phyloP scores from a whole-genome alignment of 2,888 invertebrate genomes.

The Drosophila vallismaia region DNA sequence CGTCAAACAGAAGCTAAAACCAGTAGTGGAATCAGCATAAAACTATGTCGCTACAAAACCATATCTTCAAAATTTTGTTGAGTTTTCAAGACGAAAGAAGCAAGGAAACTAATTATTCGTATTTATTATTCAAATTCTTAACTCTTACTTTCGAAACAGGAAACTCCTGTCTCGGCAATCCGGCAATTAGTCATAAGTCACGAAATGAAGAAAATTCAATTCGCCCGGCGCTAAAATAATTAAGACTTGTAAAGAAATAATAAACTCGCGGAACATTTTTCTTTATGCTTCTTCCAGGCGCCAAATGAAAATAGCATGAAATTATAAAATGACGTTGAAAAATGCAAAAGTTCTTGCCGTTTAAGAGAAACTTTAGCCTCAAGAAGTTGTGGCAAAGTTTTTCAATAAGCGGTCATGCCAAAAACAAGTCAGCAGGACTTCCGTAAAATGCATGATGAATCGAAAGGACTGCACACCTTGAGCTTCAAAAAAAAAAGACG shows the following conservation, averaged over 20 bases:
- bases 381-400: conserved; percentile 45
- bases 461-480: conserved; percentile 22
- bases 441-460: conserved; percentile 26
- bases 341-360: conserved; percentile 46
- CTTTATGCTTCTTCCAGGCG: background rate
- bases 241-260: conserved; percentile 37
- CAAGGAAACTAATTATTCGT: conserved; percentile 2
- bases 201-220: conserved; percentile 29
- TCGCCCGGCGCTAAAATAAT: conserved; percentile 41
- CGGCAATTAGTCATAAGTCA: conserved; percentile 11
- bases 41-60: too few relatives aligned
- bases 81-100: background rate
- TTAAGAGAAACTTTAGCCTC: conserved; percentile 40
- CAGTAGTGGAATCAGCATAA: too few relatives aligned
- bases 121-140: conserved; percentile 14
- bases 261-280: conserved; percentile 33
- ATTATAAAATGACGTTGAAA: conserved; percentile 43
- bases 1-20: too few relatives aligned
- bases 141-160: conserved; percentile 8
- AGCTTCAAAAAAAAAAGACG: background rate
- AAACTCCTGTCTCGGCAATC: background rate
- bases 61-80: too few relatives aligned
- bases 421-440: conserved; percentile 36
- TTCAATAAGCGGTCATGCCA: conserved; percentile 50
- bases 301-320: conserved; percentile 28